Evolutionary conservation across 64 coral and sea anemone genomes (phyloP), one percentile per base, ranked within the genome.

Genomic region (Dendronephthya gigantea): DNA sequence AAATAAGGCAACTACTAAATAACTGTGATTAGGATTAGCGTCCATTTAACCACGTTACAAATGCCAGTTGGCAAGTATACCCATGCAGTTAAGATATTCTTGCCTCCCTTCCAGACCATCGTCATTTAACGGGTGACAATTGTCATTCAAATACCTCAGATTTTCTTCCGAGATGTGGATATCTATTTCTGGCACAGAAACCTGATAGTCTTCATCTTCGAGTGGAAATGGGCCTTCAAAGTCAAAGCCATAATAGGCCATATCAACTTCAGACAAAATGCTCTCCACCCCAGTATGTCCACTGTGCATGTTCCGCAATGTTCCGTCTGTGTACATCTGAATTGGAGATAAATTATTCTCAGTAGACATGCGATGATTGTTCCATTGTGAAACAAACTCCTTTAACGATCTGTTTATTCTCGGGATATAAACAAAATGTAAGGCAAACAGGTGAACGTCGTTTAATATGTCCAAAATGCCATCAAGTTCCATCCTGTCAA

Each of bases 361-460:
- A 50, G 83, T 90, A 7, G 49, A 83, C 17, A 81, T 23, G 9
- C 35, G 81, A 70, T 90, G 92, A 34, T 84, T 45, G 40, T 93
- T 93, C 91, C 91, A 92, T 4, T 86, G 87, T 38, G 74, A 81
- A 40, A 41, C 84, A 82, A 92, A 89, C 58, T 92, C 91, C 82
- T 86, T 55, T 22, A 85, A 48, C 16, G 86, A 88, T 35, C 7
- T 79, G 30, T 92, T 88, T 48, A 92, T 92, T 47, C 87, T 83
- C 40, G 75, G 14, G 14, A 88, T 41, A 49, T 39, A 88, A 55
- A 85, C 86, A 68, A 92, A 88, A 48, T 89, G 39, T 23, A 92
- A 86, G 49, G 50, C 52, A 83, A 70, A 83, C 59, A 90, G 31
- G 65, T 90, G 89, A 6, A 90, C 27, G 9, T 74, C 12, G 33